Evolutionary conservation across 2,888 invertebrate species (phyloP).

Genomic region (Dorcus parallelipipedus): DNA sequence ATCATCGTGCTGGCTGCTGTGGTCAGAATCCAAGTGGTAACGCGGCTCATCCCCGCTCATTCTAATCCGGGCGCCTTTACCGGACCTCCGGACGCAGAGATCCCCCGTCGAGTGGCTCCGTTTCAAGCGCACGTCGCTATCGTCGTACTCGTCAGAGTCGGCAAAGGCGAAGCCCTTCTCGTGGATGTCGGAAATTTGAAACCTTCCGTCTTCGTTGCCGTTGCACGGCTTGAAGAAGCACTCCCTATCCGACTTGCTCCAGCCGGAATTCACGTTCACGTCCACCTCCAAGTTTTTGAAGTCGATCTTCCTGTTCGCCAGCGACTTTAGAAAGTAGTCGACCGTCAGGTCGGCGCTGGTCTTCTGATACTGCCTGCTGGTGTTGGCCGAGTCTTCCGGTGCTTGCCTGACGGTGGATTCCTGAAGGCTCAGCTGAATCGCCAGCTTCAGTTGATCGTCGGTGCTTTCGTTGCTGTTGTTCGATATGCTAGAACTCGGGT

Average conservation of each 20-base stretch:
- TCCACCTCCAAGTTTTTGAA: constrained; percentile 44
- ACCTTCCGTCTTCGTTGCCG: constrained; percentile 52
- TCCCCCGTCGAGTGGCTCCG: constrained; percentile 54
- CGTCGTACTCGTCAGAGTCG: constrained; percentile 43
- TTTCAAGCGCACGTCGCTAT: constrained; percentile 44
- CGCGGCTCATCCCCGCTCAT: constrained; percentile 46
- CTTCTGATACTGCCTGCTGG: constrained; percentile 37
- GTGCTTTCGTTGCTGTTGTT: constrained; percentile 44
- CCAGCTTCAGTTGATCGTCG: constrained; percentile 52
- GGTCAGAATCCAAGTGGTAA: constrained; percentile 53
- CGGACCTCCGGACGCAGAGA: constrained; percentile 44
- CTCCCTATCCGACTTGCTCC: constrained; percentile 36
- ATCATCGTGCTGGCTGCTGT: constrained; percentile 53
- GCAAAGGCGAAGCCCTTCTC: constrained; percentile 48
- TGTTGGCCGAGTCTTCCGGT: constrained; percentile 20
- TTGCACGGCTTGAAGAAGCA: constrained; percentile 46
- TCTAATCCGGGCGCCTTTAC: constrained; percentile 39
- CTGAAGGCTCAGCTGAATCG: constrained; percentile 54
- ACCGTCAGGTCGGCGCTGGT: constrained; percentile 53
- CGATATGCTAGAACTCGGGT: constrained; percentile 45
- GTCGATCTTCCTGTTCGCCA: constrained; percentile 50
- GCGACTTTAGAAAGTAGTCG: constrained; percentile 53
- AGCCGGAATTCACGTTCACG: constrained; percentile 34
- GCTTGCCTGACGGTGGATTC: constrained; percentile 40
- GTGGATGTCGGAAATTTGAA: constrained; percentile 55